phyloP scores from a whole-genome alignment of 2,888 invertebrate genomes.

The Diaphora mendica region DNA sequence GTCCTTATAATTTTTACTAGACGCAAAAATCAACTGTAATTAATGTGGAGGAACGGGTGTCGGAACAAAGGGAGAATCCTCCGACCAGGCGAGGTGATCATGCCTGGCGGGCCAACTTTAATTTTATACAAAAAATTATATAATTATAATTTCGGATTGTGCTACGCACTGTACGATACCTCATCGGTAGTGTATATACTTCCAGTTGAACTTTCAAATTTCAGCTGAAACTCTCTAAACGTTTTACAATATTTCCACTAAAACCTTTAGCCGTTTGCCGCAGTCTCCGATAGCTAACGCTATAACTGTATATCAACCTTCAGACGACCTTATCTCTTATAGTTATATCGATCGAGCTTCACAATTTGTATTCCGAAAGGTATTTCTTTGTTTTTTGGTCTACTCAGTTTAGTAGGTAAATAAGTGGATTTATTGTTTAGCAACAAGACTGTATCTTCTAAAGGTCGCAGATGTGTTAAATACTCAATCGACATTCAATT shows the following conservation, averaged over 20 bases:
- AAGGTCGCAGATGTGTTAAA: not conserved
- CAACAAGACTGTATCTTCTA: not conserved
- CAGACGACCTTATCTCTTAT: constrained; percentile 48
- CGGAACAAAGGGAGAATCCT: too few relatives aligned
- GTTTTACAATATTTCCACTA: constrained; percentile 19
- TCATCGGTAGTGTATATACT: not conserved
- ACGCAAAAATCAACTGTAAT: not conserved
- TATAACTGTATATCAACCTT: constrained; percentile 38
- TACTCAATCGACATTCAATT: not conserved
- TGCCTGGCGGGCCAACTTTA: too few relatives aligned
- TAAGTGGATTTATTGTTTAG: constrained; percentile 8
- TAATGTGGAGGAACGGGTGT: too few relatives aligned
- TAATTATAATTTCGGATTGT: not conserved
- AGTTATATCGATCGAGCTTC: constrained; percentile 40
- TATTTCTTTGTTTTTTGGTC: not conserved
- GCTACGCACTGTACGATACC: not conserved
- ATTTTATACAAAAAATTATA: too few relatives aligned
- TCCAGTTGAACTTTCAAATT: constrained; percentile 18
- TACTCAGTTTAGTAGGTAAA: not conserved
- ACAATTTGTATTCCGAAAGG: constrained; percentile 45
- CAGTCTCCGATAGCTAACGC: constrained; percentile 12
- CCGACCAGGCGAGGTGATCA: too few relatives aligned
- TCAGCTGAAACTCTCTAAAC: constrained; percentile 4
- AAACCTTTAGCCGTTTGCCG: constrained; percentile 12
- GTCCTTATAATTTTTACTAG: not conserved